Evolutionary conservation across 2,113 vertebrate species (phyloP), one percentile per base, ranked within the genome.

Genomic region (Protobothrops mucrosquamatus): DNA sequence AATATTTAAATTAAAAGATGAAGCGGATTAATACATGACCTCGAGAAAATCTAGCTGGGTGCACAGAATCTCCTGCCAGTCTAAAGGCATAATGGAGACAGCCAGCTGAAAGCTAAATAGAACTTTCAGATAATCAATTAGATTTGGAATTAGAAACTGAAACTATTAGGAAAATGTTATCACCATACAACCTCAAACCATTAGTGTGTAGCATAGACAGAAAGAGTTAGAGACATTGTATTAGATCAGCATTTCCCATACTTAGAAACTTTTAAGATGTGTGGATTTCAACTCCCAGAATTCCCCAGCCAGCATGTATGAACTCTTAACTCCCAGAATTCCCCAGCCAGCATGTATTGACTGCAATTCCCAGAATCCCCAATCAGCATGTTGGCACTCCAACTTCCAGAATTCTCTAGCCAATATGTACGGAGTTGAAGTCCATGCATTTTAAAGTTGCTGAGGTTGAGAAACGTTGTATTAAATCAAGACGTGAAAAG

Each of bases 141-240:
- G 0, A 87, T 92, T 91, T 93, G 74, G 15, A 92, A 92, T 1
- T 88, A 91, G 9, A 81, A 90, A 91, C 90, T 23, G 56, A 54
- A 15, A 51, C 43, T 74, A 69, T 9, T 51, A 34, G 0, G 2
- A 56, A 85, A 3, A 87, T 96, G 94, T 96, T 3, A 94, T 93
- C 88, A 93, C 94, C 96, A 96, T 95, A 55, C 94, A 95, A 95
- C 94, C 91, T 96, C 92, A 95, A 96, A 96, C 93, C 94, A 95
- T 98, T 98, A 98, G 97, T 97, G 97, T 96, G 96, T 94, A 94
- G 95, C 94, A 85, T 4, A 95, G 90, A 93, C 93, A 88, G 89
- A 8, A 95, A 95, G 85, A 92, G 55, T 94, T 92, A 92, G 93
- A 92, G 93, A 92, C 48, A 93, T 93, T 94, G 81, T 89, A 97